Percentiles rank a stretch among this genome's conserved stretches.
Conservation (phyloP, 2,113 vertebrate species). For the Ophiodon elongatus region DNA sequence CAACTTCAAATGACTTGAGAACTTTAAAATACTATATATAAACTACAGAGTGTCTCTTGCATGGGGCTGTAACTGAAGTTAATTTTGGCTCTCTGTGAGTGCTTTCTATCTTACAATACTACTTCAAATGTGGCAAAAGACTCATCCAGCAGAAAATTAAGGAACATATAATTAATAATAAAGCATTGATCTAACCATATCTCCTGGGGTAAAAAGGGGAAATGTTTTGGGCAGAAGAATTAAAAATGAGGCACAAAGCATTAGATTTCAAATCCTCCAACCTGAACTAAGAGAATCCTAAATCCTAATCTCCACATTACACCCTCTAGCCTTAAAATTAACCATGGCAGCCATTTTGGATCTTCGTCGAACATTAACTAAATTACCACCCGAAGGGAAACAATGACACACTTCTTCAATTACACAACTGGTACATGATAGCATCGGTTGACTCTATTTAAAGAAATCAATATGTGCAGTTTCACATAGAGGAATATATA, state of each 20-base stretch:
- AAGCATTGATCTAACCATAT: slow-evolving; percentile 12
- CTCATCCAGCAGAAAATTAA: background rate
- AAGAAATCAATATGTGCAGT: slow-evolving; percentile 38
- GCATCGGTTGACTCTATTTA: slow-evolving; percentile 27
- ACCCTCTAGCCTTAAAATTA: slow-evolving; percentile 55
- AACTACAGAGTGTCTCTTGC: slow-evolving; percentile 1
- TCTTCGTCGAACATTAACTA: slow-evolving; percentile 41
- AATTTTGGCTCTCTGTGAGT: background rate
- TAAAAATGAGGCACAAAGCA: slow-evolving; percentile 24
- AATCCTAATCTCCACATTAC: slow-evolving; percentile 41
- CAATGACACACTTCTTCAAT: slow-evolving; percentile 60
- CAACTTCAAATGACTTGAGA: slow-evolving; percentile 38
- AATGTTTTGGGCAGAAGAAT: slow-evolving; percentile 31
- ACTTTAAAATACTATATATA: slow-evolving; percentile 18
- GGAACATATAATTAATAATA: background rate
- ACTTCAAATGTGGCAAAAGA: slow-evolving; percentile 18
- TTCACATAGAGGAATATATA: slow-evolving; percentile 5
- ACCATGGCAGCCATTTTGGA: slow-evolving; percentile 69
- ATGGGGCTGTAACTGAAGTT: background rate
- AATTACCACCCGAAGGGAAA: slow-evolving; percentile 66
- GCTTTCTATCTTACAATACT: background rate
- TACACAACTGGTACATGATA: slow-evolving; percentile 46
- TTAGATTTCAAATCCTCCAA: slow-evolving; percentile 29
- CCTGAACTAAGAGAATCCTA: slow-evolving; percentile 36
- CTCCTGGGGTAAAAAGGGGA: slow-evolving; percentile 11